Percentiles rank a stretch among this genome's conserved stretches.
phyloP scores from a whole-genome alignment of 2,797 vertebrate genomes.

The Nannoperca obscura region DNA sequence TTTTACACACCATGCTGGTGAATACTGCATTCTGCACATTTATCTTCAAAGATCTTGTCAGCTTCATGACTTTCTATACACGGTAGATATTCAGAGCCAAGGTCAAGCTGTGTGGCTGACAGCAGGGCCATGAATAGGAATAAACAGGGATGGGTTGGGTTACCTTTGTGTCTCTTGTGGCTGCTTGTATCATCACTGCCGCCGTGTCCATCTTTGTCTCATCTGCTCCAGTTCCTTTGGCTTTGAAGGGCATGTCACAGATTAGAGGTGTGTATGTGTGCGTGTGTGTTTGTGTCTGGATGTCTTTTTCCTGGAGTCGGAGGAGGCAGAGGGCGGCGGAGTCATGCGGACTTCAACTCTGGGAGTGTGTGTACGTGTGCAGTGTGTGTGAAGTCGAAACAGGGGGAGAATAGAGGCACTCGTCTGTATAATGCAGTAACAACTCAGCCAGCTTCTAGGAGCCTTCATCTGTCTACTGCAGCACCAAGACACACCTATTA shows the following conservation, averaged over 20 bases:
- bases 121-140: conserved; percentile 40
- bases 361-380: conserved; percentile 26
- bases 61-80: conserved; percentile 14
- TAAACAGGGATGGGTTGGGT: conserved; percentile 46
- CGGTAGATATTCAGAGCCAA: conserved; percentile 28
- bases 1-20: neutral
- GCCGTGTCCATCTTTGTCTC: conserved; percentile 60
- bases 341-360: conserved; percentile 43
- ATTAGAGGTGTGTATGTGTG: conserved; percentile 46
- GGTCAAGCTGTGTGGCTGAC: conserved; percentile 48
- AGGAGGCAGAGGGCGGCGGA: conserved; percentile 47
- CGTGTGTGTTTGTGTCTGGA: conserved; percentile 45
- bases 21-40: conserved; percentile 1
- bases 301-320: conserved; percentile 64
- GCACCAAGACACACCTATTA: conserved; percentile 22
- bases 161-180: conserved; percentile 45
- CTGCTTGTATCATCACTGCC: conserved; percentile 16
- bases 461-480: conserved; percentile 64
- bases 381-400: conserved; percentile 44
- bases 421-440: conserved; percentile 80
- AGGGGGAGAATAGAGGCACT: conserved; percentile 72
- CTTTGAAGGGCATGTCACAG: conserved; percentile 58
- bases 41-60: conserved; percentile 17
- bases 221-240: conserved; percentile 55
- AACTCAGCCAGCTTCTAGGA: conserved; percentile 69